Evolutionary conservation across 2,797 vertebrate species (phyloP).

Genomic region (Nannoperca obscura): DNA sequence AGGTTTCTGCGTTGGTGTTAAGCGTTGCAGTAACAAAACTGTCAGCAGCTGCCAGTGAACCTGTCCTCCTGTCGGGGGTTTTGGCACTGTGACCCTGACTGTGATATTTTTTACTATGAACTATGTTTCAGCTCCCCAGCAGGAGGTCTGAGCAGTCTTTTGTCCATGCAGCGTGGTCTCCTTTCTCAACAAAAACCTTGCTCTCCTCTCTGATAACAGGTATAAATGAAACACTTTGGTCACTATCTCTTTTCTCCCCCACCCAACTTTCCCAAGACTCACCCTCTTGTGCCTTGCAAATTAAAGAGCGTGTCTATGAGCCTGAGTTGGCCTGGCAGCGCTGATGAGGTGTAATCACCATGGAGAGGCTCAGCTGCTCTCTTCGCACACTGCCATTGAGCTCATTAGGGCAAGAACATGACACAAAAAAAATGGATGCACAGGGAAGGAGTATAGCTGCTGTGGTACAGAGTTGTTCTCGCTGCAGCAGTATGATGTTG

Average conservation of each 20-base stretch:
- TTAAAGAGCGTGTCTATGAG: slow-evolving; percentile 59
- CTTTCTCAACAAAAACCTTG: slow-evolving; percentile 22
- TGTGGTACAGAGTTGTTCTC: not conserved
- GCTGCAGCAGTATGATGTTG: slow-evolving; percentile 19
- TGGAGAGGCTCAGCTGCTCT: slow-evolving; percentile 69
- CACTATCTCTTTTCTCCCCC: not conserved
- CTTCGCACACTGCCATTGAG: slow-evolving; percentile 50
- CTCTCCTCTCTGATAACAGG: slow-evolving; percentile 34
- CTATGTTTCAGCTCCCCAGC: slow-evolving; percentile 46
- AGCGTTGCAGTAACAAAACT: slow-evolving; percentile 21
- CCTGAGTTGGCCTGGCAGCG: slow-evolving; percentile 23
- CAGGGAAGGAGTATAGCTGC: slow-evolving; percentile 10
- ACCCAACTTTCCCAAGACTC: slow-evolving; percentile 16
- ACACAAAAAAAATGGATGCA: slow-evolving; percentile 23
- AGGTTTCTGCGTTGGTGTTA: slow-evolving; percentile 3
- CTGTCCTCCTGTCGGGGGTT: slow-evolving; percentile 18
- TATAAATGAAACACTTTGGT: slow-evolving; percentile 41
- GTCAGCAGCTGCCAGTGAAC: slow-evolving; percentile 30
- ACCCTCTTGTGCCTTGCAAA: slow-evolving; percentile 37
- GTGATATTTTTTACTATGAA: slow-evolving; percentile 56
- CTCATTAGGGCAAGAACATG: slow-evolving; percentile 62
- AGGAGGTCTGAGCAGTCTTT: slow-evolving; percentile 23
- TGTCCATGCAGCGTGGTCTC: slow-evolving; percentile 35
- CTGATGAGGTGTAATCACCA: slow-evolving; percentile 69
- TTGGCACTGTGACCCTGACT: slow-evolving; percentile 29